Percentiles rank a stretch among this genome's conserved stretches.
Conservation (phyloP, 2,113 vertebrate species). For the Montifringilla adamsi region DNA sequence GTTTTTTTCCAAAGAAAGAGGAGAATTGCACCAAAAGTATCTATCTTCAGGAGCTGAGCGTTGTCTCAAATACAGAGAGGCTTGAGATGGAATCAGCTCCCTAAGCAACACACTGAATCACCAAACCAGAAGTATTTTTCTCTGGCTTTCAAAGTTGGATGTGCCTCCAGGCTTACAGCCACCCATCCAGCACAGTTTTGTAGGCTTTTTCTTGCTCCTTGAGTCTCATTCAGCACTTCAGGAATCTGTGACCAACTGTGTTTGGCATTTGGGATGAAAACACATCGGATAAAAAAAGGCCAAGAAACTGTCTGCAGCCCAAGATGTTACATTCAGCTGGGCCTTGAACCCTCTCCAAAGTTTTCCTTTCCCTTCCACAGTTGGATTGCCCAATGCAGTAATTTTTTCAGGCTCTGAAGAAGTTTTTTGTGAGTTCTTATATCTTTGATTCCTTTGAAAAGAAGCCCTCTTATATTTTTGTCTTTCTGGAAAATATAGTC, state of each 20-base stretch:
- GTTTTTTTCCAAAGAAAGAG: not conserved
- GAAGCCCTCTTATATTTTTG: not conserved
- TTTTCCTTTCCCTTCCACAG: not conserved
- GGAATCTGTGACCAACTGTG: not conserved
- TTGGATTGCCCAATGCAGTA: not conserved
- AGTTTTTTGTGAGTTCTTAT: not conserved
- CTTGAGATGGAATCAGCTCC: not conserved
- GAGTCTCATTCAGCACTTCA: not conserved
- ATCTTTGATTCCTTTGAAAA: not conserved
- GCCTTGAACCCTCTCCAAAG: not conserved
- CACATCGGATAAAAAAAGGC: not conserved
- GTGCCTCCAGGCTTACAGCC: not conserved
- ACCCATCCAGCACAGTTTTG: not conserved
- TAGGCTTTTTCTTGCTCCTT: not conserved
- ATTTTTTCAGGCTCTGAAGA: not conserved
- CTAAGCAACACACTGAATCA: not conserved
- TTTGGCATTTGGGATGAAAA: slow-evolving; percentile 1
- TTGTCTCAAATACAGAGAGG: not conserved
- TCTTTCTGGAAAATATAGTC: not conserved
- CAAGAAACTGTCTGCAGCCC: not conserved
- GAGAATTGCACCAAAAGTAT: not conserved
- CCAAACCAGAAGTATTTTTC: not conserved
- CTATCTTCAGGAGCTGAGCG: not conserved
- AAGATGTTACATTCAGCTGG: not conserved
- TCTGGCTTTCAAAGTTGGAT: not conserved